Evolutionary conservation across 2,888 invertebrate species (phyloP).

Genomic region (Argyresthia albistria): DNA sequence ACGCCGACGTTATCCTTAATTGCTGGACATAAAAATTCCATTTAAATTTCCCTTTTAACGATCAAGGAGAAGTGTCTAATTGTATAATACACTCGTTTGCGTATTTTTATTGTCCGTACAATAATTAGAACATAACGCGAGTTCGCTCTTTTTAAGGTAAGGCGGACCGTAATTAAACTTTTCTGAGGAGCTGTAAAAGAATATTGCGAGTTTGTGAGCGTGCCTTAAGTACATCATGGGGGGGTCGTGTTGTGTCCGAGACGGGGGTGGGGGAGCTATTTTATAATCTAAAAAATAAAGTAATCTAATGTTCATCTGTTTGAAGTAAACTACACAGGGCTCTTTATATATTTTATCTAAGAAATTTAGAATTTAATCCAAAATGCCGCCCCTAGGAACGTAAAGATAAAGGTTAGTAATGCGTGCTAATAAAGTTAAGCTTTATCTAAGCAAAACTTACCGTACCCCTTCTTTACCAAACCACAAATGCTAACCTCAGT

Average conservation of each 20-base stretch:
- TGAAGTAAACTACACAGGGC: not conserved
- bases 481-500: no score
- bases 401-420: no score
- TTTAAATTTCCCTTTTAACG: constrained; percentile 74
- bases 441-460: no score
- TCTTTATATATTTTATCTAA: no score
- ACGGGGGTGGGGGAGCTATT: constrained; percentile 35
- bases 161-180: constrained; percentile 62
- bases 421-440: no score
- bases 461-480: no score
- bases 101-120: constrained; percentile 70
- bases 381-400: no score
- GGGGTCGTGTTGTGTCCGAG: constrained; percentile 15
- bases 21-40: constrained; percentile 74
- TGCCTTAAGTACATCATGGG: constrained; percentile 23
- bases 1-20: constrained; percentile 71
- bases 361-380: no score
- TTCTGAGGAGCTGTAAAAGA: constrained; percentile 49
- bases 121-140: constrained; percentile 71
- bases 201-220: constrained; percentile 45
- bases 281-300: constrained; percentile 64
- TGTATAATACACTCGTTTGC: constrained; percentile 73
- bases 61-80: constrained; percentile 70
- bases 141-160: constrained; percentile 44
- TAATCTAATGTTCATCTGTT: constrained; percentile 65